Percentiles rank a stretch among this genome's conserved stretches.
Conservation (phyloP, 2,113 vertebrate species). For the Poecile atricapillus region DNA sequence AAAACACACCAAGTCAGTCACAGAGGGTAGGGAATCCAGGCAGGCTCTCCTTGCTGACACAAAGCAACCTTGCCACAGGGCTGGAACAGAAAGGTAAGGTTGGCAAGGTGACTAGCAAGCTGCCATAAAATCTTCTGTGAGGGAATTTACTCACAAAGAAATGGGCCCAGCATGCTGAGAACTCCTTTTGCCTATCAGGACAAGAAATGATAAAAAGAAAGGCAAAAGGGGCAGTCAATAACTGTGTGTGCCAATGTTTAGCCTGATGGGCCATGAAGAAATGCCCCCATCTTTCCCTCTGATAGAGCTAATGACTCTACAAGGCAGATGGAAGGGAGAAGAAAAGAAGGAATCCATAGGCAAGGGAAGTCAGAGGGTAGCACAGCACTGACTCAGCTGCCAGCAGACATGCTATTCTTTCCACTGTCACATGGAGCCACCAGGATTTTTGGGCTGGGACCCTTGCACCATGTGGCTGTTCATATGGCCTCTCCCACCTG, state of each 20-base stretch:
- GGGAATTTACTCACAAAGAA: background rate
- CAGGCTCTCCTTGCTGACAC: background rate
- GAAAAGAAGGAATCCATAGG: background rate
- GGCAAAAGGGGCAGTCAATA: background rate
- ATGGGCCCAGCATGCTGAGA: background rate
- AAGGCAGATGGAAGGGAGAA: background rate
- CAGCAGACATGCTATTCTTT: background rate
- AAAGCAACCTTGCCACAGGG: background rate
- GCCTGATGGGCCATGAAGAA: background rate
- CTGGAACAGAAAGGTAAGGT: background rate
- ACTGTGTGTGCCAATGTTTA: background rate
- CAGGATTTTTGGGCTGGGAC: background rate
- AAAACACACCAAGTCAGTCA: background rate
- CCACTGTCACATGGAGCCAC: background rate
- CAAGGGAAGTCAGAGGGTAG: background rate
- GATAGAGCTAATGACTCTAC: background rate
- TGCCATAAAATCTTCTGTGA: background rate
- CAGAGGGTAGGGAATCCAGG: background rate
- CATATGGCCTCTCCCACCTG: background rate
- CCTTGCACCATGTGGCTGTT: background rate
- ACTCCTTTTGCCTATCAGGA: background rate
- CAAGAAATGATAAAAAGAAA: background rate
- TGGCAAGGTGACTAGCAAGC: background rate
- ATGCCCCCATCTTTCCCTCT: background rate
- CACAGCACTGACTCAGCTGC: background rate